Conservation (phyloP, 2,888 invertebrate genomes). For the Diarsia dahlii region DNA sequence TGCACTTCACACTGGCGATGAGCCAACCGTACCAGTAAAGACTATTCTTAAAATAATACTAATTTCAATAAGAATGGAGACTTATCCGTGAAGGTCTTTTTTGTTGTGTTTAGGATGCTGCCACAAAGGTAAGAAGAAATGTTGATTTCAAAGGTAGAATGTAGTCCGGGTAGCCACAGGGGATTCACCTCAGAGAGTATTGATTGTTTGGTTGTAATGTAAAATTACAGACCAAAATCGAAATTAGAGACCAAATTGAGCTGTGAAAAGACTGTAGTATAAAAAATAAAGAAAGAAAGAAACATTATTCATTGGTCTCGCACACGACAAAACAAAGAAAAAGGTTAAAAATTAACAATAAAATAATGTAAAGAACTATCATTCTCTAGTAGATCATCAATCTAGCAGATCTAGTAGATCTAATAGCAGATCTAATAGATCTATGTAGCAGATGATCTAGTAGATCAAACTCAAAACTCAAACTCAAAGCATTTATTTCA, state of each 20-base stretch:
- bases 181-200: background rate
- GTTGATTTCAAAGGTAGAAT: background rate
- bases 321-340: too few species aligned
- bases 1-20: slow-evolving; percentile 7
- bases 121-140: background rate
- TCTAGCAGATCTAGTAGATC: too few species aligned
- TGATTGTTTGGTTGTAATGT: background rate
- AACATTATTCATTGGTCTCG: too few species aligned
- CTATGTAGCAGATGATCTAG: too few species aligned
- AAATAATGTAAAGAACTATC: too few species aligned
- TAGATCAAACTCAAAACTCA: too few species aligned
- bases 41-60: slow-evolving; percentile 26
- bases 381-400: too few species aligned
- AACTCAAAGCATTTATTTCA: too few species aligned
- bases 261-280: background rate
- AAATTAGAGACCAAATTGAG: too few species aligned
- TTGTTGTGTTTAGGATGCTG: background rate
- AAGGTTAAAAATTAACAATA: too few species aligned
- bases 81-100: slow-evolving; percentile 1
- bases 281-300: background rate
- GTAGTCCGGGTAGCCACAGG: background rate
- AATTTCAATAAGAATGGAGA: slow-evolving; percentile 16
- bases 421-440: too few species aligned
- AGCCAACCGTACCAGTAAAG: slow-evolving; percentile 18
- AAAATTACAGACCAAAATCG: background rate